These are phyloP conservation scores for Phengaris arion DNA, from an alignment of 2,888 invertebrate genomes.

Conservation along the genomic window DNA sequence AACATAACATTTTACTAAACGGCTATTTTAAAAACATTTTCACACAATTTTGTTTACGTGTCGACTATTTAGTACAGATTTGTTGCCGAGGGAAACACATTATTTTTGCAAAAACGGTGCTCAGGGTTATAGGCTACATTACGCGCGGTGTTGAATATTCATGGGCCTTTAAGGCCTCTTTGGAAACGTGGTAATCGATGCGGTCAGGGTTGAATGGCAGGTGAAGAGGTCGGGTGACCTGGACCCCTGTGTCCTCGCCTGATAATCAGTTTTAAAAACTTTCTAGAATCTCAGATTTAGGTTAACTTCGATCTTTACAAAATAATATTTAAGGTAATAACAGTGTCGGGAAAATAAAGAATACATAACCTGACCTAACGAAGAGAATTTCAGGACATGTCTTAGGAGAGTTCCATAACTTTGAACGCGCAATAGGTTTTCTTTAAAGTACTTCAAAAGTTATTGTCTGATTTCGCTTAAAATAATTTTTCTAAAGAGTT, in stretches of 20 bases:
- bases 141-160: slow-evolving; percentile 25
- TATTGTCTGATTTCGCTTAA: no score
- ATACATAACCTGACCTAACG: no score
- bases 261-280: slow-evolving; percentile 14
- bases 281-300: slow-evolving; percentile 1
- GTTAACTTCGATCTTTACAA: not conserved
- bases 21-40: not conserved
- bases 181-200: slow-evolving; percentile 28
- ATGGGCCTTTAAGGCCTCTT: slow-evolving; percentile 24
- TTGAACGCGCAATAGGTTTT: no score
- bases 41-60: not conserved
- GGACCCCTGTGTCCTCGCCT: slow-evolving; percentile 2
- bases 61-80: slow-evolving; percentile 16
- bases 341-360: no score
- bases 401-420: no score
- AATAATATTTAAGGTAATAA: no score
- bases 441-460: no score
- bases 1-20: slow-evolving; percentile 10
- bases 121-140: slow-evolving; percentile 8
- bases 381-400: no score
- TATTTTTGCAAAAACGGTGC: slow-evolving; percentile 19
- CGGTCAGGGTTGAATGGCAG: slow-evolving; percentile 27
- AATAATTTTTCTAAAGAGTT: no score
- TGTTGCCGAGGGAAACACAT: slow-evolving; percentile 6
- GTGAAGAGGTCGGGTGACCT: slow-evolving; percentile 26